Base-by-base conservation (phyloP, 1,140 invertebrate species). In the Ylistrum balloti region DNA sequence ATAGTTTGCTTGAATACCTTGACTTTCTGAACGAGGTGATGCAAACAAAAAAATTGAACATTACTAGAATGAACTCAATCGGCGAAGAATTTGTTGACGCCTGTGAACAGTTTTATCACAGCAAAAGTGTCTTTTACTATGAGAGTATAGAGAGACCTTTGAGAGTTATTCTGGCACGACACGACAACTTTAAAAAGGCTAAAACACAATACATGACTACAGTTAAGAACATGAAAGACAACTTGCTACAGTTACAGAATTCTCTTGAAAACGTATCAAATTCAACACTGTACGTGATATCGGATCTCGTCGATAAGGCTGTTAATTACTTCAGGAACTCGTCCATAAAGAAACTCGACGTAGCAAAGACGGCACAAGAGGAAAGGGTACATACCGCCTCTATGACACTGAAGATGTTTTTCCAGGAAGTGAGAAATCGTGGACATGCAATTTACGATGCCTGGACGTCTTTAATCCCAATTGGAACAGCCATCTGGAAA, bases 91-190 rank as follows among this genome's bases (percentile, higher is more conserved):
- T 92, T 86, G 56, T 93, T 3, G 88, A 92, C 10, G 85, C 87
- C 0, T 93, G 93, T 56, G 88, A 92, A 33, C 88, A 74, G 9
- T 94, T 89, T 86, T 93, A 91, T 33, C 92, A 93, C 33, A 93
- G 92, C 45, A 94, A 94, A 88, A 94, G 93, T 87, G 88, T 89
- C 0, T 92, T 95, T 88, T 94, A 94, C 85, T 90, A 86, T 22
- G 93, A 95, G 45, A 86, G 89, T 10, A 90, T 95, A 17, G 93
- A 95, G 7, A 93, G 93, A 87, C 93, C 95, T 38, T 38, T 92
- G 33, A 45, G 88, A 13, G 87, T 94, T 13, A 33, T 95, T 0
- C 9, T 93, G 33, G 48, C 91, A 33, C 86, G 92, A 85, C 86
- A 92, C 13, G 88, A 88, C 33, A 33, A 92, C 11, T 94, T 94